phyloP scores from a whole-genome alignment of 1,140 invertebrate genomes.

The Pseudomyrmex gracilis region DNA sequence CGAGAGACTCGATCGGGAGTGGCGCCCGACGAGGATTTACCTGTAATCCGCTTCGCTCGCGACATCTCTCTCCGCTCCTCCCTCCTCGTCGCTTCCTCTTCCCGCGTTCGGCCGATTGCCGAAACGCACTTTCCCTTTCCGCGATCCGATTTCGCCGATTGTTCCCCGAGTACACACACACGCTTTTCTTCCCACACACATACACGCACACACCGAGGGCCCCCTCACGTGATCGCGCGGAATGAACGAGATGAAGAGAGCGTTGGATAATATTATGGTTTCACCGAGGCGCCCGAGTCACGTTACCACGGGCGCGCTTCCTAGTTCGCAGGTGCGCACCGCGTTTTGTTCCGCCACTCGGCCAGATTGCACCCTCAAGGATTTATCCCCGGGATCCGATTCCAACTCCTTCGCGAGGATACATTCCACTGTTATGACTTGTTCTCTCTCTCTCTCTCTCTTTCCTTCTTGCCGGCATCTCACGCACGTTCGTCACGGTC shows the following conservation, averaged over 20 bases:
- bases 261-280: conserved; percentile 73
- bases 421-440: conserved; percentile 34
- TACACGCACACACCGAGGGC: too few relatives aligned
- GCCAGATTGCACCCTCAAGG: conserved; percentile 70
- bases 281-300: conserved; percentile 68
- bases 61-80: not conserved
- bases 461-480: not conserved
- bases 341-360: conserved; percentile 69
- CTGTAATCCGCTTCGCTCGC: conserved; percentile 45
- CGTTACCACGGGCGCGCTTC: conserved; percentile 65
- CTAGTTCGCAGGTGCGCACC: conserved; percentile 56
- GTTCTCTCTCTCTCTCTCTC: not conserved
- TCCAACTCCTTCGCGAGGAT: conserved; percentile 45
- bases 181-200: too few relatives aligned
- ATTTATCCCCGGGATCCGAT: conserved; percentile 69
- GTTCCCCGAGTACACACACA: not conserved
- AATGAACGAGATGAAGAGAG: conserved; percentile 63
- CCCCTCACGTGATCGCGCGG: conserved; percentile 20
- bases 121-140: conserved; percentile 47
- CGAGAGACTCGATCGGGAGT: conserved; percentile 7
- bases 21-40: conserved; percentile 33
- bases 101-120: conserved; percentile 8
- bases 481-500: not conserved
- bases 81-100: not conserved
- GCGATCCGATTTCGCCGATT: conserved; percentile 44